Evolutionary conservation across 2,888 invertebrate species (phyloP).

Genomic region (Tenthredo livida): DNA sequence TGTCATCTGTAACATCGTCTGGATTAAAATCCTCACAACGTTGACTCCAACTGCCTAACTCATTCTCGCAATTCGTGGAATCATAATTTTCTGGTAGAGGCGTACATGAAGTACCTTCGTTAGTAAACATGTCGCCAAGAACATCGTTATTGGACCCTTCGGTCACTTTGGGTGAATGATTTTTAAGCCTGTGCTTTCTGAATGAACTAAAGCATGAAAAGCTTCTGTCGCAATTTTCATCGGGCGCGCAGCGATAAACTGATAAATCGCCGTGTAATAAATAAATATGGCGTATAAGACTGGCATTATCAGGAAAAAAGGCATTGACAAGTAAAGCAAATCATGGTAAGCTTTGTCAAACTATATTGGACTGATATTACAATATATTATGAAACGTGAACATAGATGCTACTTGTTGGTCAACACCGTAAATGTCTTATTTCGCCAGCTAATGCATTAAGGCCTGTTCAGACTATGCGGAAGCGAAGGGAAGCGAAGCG

Average conservation of each 20-base stretch:
- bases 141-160: not conserved
- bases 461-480: no score
- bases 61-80: not conserved
- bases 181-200: not conserved
- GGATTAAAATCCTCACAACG: not conserved
- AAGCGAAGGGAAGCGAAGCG: no score
- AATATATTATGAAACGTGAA: no score
- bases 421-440: not conserved
- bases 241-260: not conserved
- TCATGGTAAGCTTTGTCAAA: not conserved
- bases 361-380: no score
- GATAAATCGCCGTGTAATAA: not conserved
- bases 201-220: conserved; percentile 16
- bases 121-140: not conserved
- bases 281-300: not conserved
- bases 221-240: conserved; percentile 4
- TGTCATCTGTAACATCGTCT: not conserved
- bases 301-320: not conserved
- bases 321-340: conserved; percentile 16
- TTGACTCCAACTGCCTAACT: not conserved
- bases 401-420: no score
- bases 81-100: no score
- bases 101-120: not conserved
- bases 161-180: not conserved
- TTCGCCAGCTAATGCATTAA: conserved; percentile 5